Evolutionary conservation across 2,797 vertebrate genomes (phyloP).

Genomic region (Micromesistius poutassou): DNA sequence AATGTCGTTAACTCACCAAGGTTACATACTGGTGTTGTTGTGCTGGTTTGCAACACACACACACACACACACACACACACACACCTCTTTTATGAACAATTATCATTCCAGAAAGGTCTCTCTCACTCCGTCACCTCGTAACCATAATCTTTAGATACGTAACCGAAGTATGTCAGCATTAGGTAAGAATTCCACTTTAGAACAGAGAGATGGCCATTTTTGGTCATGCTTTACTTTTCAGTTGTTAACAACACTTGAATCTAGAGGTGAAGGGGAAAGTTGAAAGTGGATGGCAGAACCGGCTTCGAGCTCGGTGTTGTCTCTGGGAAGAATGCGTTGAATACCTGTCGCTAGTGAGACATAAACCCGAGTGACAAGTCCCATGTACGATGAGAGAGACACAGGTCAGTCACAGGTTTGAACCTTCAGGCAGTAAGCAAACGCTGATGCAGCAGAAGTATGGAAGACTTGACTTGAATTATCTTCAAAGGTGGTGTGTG

Average conservation of each 20-base stretch:
- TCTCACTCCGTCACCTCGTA: not conserved
- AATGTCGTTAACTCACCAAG: not conserved
- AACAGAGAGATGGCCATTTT: not conserved
- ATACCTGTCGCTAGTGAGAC: not conserved
- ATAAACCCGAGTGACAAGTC: not conserved
- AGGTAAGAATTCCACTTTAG: not conserved
- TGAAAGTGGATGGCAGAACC: not conserved
- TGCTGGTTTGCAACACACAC: not conserved
- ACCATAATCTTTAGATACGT: not conserved
- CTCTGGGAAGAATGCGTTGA: not conserved
- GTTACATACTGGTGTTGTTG: not conserved
- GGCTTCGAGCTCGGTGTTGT: not conserved
- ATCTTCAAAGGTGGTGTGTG: not conserved
- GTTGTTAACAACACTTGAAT: not conserved
- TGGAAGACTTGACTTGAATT: no score
- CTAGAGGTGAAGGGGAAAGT: not conserved
- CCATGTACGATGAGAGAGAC: not conserved
- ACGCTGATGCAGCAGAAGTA: not conserved
- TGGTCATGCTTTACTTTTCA: not conserved
- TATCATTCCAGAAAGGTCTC: not conserved
- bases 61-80: not conserved
- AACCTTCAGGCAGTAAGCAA: not conserved
- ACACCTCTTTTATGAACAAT: not conserved
- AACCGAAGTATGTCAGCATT: not conserved
- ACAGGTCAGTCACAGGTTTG: not conserved